Conservation (phyloP, 2,113 vertebrate genomes). For the Lepidothrix coronata region DNA sequence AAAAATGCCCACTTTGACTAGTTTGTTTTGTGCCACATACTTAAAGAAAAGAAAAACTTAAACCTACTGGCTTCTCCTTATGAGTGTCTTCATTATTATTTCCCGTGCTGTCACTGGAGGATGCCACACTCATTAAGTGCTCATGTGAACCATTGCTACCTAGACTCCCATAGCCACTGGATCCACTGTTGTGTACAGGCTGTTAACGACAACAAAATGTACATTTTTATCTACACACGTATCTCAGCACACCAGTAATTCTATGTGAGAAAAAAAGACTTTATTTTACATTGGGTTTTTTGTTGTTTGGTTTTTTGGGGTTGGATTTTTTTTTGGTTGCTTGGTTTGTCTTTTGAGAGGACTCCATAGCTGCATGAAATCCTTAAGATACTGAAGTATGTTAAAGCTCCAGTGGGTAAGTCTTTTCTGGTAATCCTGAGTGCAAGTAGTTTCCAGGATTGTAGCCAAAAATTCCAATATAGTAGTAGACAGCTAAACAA, state of each 20-base stretch:
- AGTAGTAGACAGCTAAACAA: neutral
- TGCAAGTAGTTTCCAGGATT: neutral
- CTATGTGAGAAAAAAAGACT: neutral
- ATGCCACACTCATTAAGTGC: conserved; percentile 86
- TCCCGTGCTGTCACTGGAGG: conserved; percentile 89
- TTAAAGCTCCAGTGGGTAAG: neutral
- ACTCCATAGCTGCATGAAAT: neutral
- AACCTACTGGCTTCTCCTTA: conserved; percentile 82
- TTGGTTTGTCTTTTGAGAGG: neutral
- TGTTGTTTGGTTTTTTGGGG: neutral
- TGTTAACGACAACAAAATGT: conserved; percentile 35
- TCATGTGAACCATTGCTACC: conserved; percentile 93
- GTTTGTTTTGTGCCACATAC: neutral
- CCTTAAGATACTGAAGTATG: neutral
- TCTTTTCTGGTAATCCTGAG: neutral
- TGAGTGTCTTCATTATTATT: conserved; percentile 77
- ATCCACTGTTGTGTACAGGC: conserved; percentile 92
- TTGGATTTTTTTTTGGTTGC: neutral
- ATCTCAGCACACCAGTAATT: neutral
- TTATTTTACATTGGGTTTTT: fast-evolving
- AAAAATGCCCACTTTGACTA: neutral
- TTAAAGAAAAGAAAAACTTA: neutral
- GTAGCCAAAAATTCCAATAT: neutral
- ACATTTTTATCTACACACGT: neutral
- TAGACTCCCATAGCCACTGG: conserved; percentile 92